Percentiles rank a stretch among this genome's conserved stretches.
phyloP scores from a whole-genome alignment of 2,797 vertebrate species.

The Poeciliopsis turneri region DNA sequence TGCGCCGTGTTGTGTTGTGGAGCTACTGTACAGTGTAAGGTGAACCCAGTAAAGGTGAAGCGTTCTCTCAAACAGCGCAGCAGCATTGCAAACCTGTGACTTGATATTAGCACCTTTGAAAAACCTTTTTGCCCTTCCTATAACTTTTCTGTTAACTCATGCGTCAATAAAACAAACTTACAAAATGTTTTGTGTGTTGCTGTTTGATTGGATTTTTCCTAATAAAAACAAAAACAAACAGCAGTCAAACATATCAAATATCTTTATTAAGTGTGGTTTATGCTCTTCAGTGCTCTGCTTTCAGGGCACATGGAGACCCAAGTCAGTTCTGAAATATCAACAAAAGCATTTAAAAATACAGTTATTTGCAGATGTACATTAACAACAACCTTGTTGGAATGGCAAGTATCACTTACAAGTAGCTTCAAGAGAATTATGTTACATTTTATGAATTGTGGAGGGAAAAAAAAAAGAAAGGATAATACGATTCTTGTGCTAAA shows the following conservation, averaged over 20 bases:
- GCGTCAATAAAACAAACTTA: conserved; percentile 53
- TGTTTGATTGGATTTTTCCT: background rate
- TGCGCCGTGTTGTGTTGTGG: conserved; percentile 22
- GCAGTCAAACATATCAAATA: conserved; percentile 53
- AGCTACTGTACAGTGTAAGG: conserved; percentile 27
- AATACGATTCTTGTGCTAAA: conserved; percentile 14
- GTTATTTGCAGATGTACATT: conserved; percentile 59
- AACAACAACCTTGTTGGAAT: conserved; percentile 48
- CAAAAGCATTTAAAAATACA: conserved; percentile 70
- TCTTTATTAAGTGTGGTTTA: conserved; percentile 64
- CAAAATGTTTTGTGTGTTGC: background rate
- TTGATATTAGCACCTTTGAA: conserved; percentile 46
- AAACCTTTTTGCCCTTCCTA: conserved; percentile 18
- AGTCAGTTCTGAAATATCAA: conserved; percentile 52
- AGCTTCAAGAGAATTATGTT: conserved; percentile 19
- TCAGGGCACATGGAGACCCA: conserved; percentile 28
- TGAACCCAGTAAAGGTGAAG: conserved; percentile 36
- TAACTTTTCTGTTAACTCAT: conserved; percentile 44
- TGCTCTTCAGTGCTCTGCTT: conserved; percentile 17
- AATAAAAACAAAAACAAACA: background rate
- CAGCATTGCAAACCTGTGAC: conserved; percentile 37
- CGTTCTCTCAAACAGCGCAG: conserved; percentile 33
- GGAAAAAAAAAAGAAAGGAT: background rate
- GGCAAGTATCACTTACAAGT: conserved; percentile 48
- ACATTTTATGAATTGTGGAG: conserved; percentile 4